Conservation (phyloP, 2,113 vertebrate genomes). For the Malurus cyaneus region DNA sequence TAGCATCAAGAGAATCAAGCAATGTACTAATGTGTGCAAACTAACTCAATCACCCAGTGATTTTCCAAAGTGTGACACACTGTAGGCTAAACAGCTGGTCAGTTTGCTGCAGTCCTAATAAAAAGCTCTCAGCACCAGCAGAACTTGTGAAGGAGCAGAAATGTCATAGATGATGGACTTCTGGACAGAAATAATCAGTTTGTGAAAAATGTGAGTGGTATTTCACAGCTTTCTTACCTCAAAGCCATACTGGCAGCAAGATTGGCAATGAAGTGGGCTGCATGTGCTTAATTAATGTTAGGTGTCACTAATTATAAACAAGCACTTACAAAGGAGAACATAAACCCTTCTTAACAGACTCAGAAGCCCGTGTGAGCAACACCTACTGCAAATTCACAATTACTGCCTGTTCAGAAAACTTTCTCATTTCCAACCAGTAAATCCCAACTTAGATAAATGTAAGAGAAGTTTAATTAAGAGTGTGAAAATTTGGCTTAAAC, state of each 20-base stretch:
- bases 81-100: neutral
- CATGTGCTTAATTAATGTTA: neutral
- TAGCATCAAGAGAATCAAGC: neutral
- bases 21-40: neutral
- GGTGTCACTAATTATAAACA: neutral
- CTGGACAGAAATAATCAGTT: neutral
- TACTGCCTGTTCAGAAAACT: neutral
- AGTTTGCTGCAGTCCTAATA: neutral
- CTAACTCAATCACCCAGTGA: neutral
- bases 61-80: neutral
- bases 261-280: neutral
- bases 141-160: neutral
- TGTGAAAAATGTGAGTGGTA: neutral
- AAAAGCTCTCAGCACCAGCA: neutral
- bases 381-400: neutral
- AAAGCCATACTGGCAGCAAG: neutral
- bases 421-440: neutral
- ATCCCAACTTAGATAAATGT: neutral
- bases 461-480: neutral
- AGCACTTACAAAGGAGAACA: neutral
- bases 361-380: neutral
- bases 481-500: neutral
- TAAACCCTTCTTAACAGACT: neutral
- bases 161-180: neutral
- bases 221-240: neutral